Evolutionary conservation across 2,113 vertebrate genomes (phyloP), one percentile per base, ranked within the genome.

Genomic region (Sphyrna mokarran): DNA sequence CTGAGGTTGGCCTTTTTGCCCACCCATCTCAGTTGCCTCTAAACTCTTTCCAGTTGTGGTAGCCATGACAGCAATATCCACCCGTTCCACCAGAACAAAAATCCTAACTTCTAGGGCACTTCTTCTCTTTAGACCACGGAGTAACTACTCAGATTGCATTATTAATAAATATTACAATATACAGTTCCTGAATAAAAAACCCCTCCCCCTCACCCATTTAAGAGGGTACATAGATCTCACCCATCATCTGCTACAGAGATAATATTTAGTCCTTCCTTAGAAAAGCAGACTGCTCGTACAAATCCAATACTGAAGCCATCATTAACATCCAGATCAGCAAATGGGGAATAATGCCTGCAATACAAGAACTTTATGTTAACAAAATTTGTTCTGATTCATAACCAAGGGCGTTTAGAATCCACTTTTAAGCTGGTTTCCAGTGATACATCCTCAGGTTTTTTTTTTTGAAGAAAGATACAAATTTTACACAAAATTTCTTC

Each of bases 221-320:
- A 86, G 43, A 48, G n/a, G 3, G 20, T 23, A 54, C 48, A 2
- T 33, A 6, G 14, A 78, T 23, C 97, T 98, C 96, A 99, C 99
- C 98, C 98, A 98, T 99, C 98, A 0, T 99, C 99, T 0, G 98
- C 99, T 96, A 99, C 98, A 0, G 99, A 98, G 0, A 98, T 98
- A 95, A 99, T 96, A 96, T 99, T 98, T 95, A 99, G 96, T 87
- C 98, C 98, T 95, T 98, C 98, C 0, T 98, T 98, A 18, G 99
- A 99, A 97, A 99, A 99, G 96, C 98, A 98, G 96, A 99, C 98
- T 0, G 99, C 98, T 13, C 98, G 97, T 96, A 98, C 97, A 22
- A 99, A 97, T 97, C 97, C 98, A 96, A 96, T 97, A 96, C 96
- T 97, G 96, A 97, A 97, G 1, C 97, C 97, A 0, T 96, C 96